Evolutionary conservation across 2,888 invertebrate genomes (phyloP), one percentile per base, ranked within the genome.

Genomic region (Halocaridina rubra): DNA sequence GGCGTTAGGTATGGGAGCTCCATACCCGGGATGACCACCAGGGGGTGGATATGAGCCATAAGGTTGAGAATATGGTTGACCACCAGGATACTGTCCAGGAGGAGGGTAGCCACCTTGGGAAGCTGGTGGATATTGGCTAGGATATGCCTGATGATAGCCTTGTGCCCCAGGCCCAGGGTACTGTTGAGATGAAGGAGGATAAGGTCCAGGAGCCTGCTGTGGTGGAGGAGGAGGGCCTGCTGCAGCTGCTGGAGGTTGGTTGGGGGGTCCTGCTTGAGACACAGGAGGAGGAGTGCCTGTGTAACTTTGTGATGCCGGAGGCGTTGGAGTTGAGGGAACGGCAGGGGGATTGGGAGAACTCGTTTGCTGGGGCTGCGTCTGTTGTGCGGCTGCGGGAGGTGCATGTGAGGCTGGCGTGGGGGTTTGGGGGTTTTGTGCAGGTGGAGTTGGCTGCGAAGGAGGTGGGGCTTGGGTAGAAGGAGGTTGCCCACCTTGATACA

Each of bases 11-110:
- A 84, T 85, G 27, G 82, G 80, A 39, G 53, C 72, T 19, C 80
- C 80, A 61, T 86, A 82, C 10, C 82, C 86, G 19, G 81, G 86
- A 75, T 86, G 81, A n/a, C 80, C 72, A 2, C 81, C 82, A 5
- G 84, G 84, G 10, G 84, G 86, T n/a, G 86, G 86, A n/a, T 86
- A 86, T 4, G 84, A 64, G 10, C 86, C 80, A 59, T 86, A 86
- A 16, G 86, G 80, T 39, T 86, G 86, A 19, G 86, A 79, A 53
- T 86, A 84, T 4, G 86, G 86, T n/a, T 82, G 86, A 16, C 82
- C 82, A 19, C 82, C 82, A n/a, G 84, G 84, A 46, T 86, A 86
- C 76, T 86, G 86, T n/a, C 84, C 84, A 2, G 86, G 86, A 19
- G 86, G 84, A 46, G 82, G 80, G 76, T 79, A 79, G 8, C 82